Evolutionary conservation across 2,888 invertebrate genomes (phyloP).

Genomic region (Hydraecia micacea): DNA sequence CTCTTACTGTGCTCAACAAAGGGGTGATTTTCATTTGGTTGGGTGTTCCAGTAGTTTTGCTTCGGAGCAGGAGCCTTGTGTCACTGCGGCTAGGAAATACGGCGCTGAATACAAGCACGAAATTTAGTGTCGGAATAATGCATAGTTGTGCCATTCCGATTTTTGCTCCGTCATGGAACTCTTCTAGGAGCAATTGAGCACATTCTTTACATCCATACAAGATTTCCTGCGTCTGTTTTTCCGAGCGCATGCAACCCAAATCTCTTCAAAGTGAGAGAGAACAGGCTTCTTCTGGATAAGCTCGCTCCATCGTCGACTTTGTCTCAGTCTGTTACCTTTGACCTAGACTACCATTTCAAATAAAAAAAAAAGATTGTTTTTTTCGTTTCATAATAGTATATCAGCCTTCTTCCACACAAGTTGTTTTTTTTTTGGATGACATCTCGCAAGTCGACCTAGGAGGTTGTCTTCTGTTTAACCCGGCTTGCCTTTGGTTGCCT

Average conservation of each 20-base stretch:
- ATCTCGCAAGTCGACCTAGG: no score
- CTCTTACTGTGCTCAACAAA: slow-evolving; percentile 55
- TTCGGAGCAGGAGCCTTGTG: slow-evolving; percentile 71
- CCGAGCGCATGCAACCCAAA: no score
- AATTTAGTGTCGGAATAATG: slow-evolving; percentile 78
- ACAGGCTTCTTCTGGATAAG: no score
- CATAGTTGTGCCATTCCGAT: slow-evolving; percentile 69
- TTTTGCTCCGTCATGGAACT: slow-evolving; percentile 67
- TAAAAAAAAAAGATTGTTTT: not conserved
- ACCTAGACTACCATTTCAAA: no score
- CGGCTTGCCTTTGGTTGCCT: no score
- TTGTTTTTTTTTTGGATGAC: not conserved
- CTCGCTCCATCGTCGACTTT: no score
- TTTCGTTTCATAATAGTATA: not conserved
- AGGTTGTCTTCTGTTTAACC: no score
- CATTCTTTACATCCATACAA: not conserved
- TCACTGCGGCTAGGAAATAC: slow-evolving; percentile 81
- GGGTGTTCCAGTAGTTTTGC: slow-evolving; percentile 47
- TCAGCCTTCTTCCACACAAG: not conserved
- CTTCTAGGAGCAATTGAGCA: slow-evolving; percentile 64
- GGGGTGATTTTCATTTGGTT: slow-evolving; percentile 59
- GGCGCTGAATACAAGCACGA: slow-evolving; percentile 78
- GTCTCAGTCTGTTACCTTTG: no score
- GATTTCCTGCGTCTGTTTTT: no score
- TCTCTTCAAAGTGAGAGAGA: no score